Percentiles rank a stretch among this genome's conserved stretches.
Conservation (phyloP, 2,797 vertebrate genomes). For the Epinephelus malabaricus region DNA sequence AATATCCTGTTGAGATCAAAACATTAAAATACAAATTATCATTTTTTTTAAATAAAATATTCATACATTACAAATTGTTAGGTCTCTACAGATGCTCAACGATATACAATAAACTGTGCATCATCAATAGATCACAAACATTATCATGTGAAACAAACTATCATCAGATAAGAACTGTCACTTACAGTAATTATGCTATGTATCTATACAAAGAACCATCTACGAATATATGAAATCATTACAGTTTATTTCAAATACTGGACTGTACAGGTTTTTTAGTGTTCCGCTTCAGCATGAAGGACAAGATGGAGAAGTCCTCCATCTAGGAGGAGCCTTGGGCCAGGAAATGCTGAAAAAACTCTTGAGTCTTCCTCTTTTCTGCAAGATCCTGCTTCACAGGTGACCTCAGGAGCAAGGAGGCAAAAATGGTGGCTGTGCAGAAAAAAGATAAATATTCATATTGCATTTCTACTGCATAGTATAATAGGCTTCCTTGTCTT, state of each 20-base stretch:
- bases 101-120: constrained; percentile 69
- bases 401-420: constrained; percentile 90
- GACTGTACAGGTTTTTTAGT: constrained; percentile 68
- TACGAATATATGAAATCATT: constrained; percentile 64
- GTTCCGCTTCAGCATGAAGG: constrained; percentile 68
- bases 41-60: constrained; percentile 82
- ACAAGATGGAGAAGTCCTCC: constrained; percentile 23
- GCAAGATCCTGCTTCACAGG: constrained; percentile 83
- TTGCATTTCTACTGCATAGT: neutral
- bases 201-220: constrained; percentile 66
- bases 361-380: constrained; percentile 93
- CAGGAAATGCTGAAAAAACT: constrained; percentile 94
- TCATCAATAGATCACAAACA: constrained; percentile 67
- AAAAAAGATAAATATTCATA: constrained; percentile 40
- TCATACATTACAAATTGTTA: constrained; percentile 80
- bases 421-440: constrained; percentile 89
- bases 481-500: neutral
- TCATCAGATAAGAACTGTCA: constrained; percentile 53
- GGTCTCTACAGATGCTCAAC: constrained; percentile 60
- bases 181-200: constrained; percentile 61
- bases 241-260: constrained; percentile 80
- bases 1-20: constrained; percentile 57
- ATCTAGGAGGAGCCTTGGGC: constrained; percentile 68
- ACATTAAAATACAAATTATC: constrained; percentile 74
- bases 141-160: constrained; percentile 56